A percentile compares a stretch with the other conserved stretches of the same genome.
phyloP scores from a whole-genome alignment of 53 echinoderm and acorn worm genomes.

The Pentamera pediparva region DNA sequence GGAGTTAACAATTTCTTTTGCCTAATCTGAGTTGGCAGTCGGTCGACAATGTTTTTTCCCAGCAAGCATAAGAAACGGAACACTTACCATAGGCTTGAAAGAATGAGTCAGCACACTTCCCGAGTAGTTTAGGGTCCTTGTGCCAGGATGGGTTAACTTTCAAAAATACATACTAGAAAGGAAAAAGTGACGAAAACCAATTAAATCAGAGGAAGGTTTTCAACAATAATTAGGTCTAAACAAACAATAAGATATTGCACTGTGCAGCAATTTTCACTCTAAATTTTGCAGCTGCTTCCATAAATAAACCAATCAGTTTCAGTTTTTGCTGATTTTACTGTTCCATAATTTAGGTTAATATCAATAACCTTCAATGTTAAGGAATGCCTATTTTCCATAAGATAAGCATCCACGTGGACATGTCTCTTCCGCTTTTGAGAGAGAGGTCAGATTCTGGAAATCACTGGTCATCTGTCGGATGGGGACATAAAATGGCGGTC shows the following conservation, averaged over 20 bases:
- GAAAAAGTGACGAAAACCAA: not conserved
- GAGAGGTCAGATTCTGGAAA: no score
- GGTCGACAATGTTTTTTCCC: not conserved
- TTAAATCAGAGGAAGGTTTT: not conserved
- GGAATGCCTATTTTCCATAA: no score
- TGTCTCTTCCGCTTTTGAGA: no score
- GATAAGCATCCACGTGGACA: no score
- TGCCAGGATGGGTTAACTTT: constrained; percentile 85
- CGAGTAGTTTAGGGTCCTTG: constrained; percentile 53
- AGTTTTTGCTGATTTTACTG: no score
- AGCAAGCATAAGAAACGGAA: not conserved
- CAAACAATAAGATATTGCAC: not conserved
- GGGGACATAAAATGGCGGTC: no score
- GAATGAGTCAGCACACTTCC: constrained; percentile 77
- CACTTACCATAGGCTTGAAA: constrained; percentile 72
- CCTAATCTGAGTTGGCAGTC: not conserved
- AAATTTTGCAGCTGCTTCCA: no score
- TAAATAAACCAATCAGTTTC: no score
- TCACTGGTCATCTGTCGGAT: no score
- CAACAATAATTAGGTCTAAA: not conserved
- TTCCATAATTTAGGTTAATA: no score
- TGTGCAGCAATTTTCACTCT: no score
- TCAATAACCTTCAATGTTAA: no score
- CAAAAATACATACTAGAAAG: constrained; percentile 70
- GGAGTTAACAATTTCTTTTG: not conserved